These are phyloP conservation scores for Danio rerio DNA, from an alignment of 2,113 vertebrate species.

Conservation along the genomic window DNA sequence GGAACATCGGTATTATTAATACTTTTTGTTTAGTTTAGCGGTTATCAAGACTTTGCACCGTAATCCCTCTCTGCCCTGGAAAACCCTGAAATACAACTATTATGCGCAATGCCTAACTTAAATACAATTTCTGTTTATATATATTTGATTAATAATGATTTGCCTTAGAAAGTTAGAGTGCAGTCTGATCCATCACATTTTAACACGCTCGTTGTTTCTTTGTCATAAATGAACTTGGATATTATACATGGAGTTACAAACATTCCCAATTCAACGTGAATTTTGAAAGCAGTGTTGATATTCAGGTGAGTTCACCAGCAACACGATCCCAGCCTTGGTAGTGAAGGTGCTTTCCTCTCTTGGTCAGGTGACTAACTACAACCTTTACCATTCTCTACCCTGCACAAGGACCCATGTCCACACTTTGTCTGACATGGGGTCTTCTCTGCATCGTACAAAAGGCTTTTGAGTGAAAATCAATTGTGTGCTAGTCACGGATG, in stretches of 20 bases:
- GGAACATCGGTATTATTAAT: too few species aligned
- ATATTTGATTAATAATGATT: too few species aligned
- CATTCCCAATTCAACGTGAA: background rate
- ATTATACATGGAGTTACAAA: background rate
- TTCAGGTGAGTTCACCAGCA: background rate
- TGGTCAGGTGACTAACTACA: background rate
- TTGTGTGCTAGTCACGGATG: slow-evolving; percentile 30
- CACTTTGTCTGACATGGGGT: background rate
- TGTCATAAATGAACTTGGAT: background rate
- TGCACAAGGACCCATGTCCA: slow-evolving; percentile 4
- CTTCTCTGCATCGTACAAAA: slow-evolving; percentile 28
- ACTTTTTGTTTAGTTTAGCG: too few species aligned
- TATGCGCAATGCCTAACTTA: too few species aligned
- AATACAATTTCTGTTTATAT: too few species aligned
- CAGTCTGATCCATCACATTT: too few species aligned
- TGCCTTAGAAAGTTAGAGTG: too few species aligned
- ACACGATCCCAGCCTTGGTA: background rate
- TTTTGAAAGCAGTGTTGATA: background rate
- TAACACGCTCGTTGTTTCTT: background rate
- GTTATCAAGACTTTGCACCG: too few species aligned
- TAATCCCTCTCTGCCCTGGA: too few species aligned
- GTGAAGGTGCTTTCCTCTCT: background rate
- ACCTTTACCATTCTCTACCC: slow-evolving; percentile 3
- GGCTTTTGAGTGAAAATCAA: slow-evolving; percentile 27
- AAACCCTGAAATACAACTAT: too few species aligned